Percentiles rank a stretch among this genome's conserved stretches.
These are phyloP conservation scores for Epirrita christyi DNA, from an alignment of 2,888 invertebrate genomes.

Conservation along the genomic window DNA sequence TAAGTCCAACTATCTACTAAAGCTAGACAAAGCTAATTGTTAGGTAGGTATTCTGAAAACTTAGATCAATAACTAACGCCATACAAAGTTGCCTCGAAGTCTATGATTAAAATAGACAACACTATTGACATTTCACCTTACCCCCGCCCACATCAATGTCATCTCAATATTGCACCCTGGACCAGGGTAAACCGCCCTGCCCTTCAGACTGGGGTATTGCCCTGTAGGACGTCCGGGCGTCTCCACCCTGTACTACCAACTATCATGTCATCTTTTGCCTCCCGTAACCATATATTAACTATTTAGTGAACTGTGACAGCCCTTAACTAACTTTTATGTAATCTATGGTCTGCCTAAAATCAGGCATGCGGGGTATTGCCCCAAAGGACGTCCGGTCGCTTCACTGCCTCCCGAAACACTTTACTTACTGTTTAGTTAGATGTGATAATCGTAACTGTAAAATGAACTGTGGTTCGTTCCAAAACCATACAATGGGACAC, in stretches of 20 bases:
- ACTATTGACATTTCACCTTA: slow-evolving; percentile 6
- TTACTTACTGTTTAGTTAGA: too few relatives aligned
- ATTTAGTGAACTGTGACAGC: too few relatives aligned
- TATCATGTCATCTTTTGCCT: not conserved
- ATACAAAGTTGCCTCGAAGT: not conserved
- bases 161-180: slow-evolving; percentile 20
- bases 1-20: too few relatives aligned
- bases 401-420: too few relatives aligned
- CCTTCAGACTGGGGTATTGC: slow-evolving; percentile 52
- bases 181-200: slow-evolving; percentile 30
- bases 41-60: not conserved
- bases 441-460: not conserved
- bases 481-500: too few relatives aligned
- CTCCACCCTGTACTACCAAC: not conserved
- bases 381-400: too few relatives aligned
- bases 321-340: too few relatives aligned
- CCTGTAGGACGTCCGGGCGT: slow-evolving; percentile 36
- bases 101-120: not conserved
- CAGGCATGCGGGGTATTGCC: too few relatives aligned
- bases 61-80: not conserved
- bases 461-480: not conserved
- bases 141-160: slow-evolving; percentile 24
- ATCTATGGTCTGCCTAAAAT: too few relatives aligned
- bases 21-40: too few relatives aligned
- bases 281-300: too few relatives aligned